phyloP scores from a whole-genome alignment of 1,140 invertebrate genomes.

The Pseudomyrmex sp. region DNA sequence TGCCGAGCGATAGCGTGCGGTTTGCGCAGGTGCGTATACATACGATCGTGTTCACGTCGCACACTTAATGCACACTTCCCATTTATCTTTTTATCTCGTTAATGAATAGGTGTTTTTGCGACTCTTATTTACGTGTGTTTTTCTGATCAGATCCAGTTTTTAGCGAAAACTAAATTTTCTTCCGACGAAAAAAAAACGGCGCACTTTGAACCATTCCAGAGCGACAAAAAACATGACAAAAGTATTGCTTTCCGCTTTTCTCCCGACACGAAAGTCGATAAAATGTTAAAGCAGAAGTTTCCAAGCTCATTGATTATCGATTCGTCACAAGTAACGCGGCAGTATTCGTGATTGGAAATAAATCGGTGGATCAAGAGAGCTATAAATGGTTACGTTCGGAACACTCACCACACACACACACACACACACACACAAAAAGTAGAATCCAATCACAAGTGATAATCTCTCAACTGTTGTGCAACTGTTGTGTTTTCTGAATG shows the following conservation, averaged over 20 bases:
- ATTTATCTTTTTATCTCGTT: neutral
- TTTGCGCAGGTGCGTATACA: slow-evolving; percentile 26
- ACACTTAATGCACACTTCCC: neutral
- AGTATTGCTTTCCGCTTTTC: slow-evolving; percentile 1
- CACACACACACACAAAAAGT: too few relatives aligned
- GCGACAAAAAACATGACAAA: slow-evolving; percentile 29
- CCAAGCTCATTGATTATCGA: slow-evolving; percentile 20
- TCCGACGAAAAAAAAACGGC: neutral
- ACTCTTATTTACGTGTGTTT: slow-evolving; percentile 26
- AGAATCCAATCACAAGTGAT: too few relatives aligned
- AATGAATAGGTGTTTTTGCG: neutral
- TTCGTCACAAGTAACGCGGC: slow-evolving; percentile 20
- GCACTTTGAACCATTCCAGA: slow-evolving; percentile 12
- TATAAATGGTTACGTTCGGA: slow-evolving; percentile 62
- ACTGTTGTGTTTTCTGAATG: too few relatives aligned
- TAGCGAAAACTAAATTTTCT: neutral
- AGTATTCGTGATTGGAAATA: slow-evolving; percentile 46
- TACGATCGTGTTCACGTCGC: neutral
- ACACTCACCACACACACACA: too few relatives aligned
- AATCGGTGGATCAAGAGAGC: slow-evolving; percentile 19
- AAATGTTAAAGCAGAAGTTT: slow-evolving; percentile 14
- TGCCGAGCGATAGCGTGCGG: slow-evolving; percentile 40
- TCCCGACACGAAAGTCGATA: neutral
- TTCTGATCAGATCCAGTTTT: neutral
- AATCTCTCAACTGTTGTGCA: too few relatives aligned